Base-by-base conservation (phyloP, 2,113 vertebrate species). In the Podilymbus podiceps region DNA sequence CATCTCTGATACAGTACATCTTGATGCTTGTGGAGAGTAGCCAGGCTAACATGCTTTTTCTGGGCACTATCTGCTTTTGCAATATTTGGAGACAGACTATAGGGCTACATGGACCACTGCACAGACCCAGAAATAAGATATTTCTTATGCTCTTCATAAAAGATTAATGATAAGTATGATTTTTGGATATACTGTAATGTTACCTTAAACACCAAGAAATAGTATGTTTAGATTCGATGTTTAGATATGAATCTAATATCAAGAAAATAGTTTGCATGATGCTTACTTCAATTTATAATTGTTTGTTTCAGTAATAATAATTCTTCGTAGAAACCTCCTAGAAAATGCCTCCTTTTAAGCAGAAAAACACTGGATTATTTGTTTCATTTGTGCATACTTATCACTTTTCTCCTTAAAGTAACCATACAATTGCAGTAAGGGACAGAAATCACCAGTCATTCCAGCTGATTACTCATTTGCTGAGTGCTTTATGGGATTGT, bases 11-110 rank as follows among this genome's bases (percentile, higher is more conserved):
- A 30, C 24, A 76, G 35, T 53, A 83, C 69, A 49, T 72, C 16
- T 63, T 0, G 0, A 5, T 82, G 49, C 27, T 78, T 22, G 21
- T 8, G 21, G 33, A 42, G 22, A 64, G 11, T 18, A 73, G 25
- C 22, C 53, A 68, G 58, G 27, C 66, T 92, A 49, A 64, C 25
- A 15, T 64, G 33, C 21, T 85, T 88, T 90, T 46, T 27, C 28
- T 68, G n/a, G 10, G 3, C 15, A n/a, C 35, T 49, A 9, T 62
- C 24, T 93, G 31, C 47, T 87, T 80, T 81, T 88, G 16, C 60
- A 33, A 1, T 56, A 4, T 72, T 73, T 63, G 49, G 38, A 85
- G 30, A 60, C n/a, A 86, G 31, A 56, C 19, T 60, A 16, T 60
- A 52, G 15, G 27, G 18, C 52, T 71, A 6, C 13, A 18, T 12